Conservation (phyloP, 1,140 invertebrate species). For the Mylabris phalerata region DNA sequence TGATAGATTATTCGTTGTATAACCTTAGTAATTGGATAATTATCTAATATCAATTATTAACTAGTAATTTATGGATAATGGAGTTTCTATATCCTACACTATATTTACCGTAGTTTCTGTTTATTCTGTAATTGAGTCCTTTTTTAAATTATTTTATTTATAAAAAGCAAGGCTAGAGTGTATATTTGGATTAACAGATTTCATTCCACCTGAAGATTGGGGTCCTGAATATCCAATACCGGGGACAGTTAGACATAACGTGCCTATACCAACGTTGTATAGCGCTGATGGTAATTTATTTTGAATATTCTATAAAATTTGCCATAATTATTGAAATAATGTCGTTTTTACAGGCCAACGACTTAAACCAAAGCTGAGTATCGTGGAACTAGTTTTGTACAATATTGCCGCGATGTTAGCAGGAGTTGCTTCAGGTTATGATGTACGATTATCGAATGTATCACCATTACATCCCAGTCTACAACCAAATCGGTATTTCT, state of each 20-base stretch:
- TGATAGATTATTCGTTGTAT: too few species aligned
- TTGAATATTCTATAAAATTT: background rate
- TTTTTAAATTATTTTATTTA: constrained; percentile 10
- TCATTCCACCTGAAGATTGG: constrained; percentile 53
- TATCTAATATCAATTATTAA: too few species aligned
- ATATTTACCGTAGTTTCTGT: constrained; percentile 12
- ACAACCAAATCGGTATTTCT: constrained; percentile 54
- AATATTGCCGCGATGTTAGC: constrained; percentile 87
- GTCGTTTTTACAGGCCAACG: constrained; percentile 41
- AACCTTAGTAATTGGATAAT: too few species aligned
- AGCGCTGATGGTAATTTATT: constrained; percentile 53
- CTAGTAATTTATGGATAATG: constrained; percentile 2
- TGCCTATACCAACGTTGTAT: constrained; percentile 71
- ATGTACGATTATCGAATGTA: constrained; percentile 80
- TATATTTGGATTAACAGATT: constrained; percentile 40
- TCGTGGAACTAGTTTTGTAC: constrained; percentile 77
- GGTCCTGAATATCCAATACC: constrained; percentile 56
- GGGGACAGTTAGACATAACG: constrained; percentile 47
- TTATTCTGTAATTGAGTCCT: constrained; percentile 11
- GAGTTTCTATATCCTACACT: constrained; percentile 3
- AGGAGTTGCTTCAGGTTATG: constrained; percentile 81
- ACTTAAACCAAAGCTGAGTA: constrained; percentile 62
- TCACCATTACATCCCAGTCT: constrained; percentile 74
- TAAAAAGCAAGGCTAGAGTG: constrained; percentile 22
- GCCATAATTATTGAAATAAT: too few species aligned